Conservation (phyloP, 2,888 invertebrate genomes). For the Blastobasis lacticolella region DNA sequence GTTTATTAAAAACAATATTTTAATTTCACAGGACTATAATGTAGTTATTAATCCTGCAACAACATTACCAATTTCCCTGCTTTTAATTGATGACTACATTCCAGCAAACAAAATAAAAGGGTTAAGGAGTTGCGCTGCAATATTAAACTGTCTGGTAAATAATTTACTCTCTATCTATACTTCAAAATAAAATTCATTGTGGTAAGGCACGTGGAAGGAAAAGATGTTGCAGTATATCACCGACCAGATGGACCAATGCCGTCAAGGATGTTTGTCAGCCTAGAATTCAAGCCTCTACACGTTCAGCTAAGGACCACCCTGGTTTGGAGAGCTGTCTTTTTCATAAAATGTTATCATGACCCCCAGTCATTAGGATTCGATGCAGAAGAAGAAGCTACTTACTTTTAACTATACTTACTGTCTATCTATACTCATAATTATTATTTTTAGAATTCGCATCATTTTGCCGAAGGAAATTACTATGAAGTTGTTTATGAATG, state of each 20-base stretch:
- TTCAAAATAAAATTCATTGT: neutral
- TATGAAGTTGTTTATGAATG: conserved; percentile 53
- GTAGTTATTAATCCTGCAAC: conserved; percentile 33
- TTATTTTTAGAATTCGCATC: conserved; percentile 2
- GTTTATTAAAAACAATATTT: neutral
- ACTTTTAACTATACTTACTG: too few species aligned
- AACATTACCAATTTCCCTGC: conserved; percentile 42
- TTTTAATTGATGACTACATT: conserved; percentile 51
- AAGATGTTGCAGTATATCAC: neutral
- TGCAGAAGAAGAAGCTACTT: too few species aligned
- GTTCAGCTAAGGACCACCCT: too few species aligned
- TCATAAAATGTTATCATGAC: too few species aligned
- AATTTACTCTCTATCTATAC: neutral
- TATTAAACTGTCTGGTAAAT: conserved; percentile 49
- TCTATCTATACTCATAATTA: too few species aligned
- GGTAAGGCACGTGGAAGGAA: neutral
- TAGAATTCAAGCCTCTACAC: too few species aligned
- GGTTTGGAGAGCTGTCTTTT: too few species aligned
- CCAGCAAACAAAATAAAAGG: conserved; percentile 46
- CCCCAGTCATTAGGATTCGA: too few species aligned
- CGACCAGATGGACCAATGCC: too few species aligned
- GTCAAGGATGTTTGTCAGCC: too few species aligned
- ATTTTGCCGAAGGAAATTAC: conserved; percentile 50
- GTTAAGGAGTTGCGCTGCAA: conserved; percentile 34
- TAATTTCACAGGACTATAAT: conserved; percentile 42